These are phyloP conservation scores for Parnassius smintheus DNA, from an alignment of 2,888 invertebrate species.

Conservation along the genomic window DNA sequence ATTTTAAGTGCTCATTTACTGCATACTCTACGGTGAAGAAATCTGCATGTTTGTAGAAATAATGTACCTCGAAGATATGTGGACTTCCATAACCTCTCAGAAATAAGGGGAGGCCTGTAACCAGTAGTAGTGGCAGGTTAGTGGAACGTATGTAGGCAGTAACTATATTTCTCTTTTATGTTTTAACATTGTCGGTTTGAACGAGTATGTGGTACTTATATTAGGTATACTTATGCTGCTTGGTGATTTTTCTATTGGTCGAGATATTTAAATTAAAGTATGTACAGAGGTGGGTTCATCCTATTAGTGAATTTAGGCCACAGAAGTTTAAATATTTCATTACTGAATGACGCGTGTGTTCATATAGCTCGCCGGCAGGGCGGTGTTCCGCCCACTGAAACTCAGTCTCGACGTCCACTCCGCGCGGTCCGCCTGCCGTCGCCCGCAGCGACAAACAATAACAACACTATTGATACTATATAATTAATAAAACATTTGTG, in stretches of 20 bases:
- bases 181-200: no score
- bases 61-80: no score
- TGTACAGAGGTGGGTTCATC: conserved; percentile 8
- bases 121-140: no score
- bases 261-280: conserved; percentile 2
- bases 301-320: conserved; percentile 36
- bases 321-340: conserved; percentile 44
- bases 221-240: neutral
- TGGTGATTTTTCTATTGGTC: neutral
- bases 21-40: no score
- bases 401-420: conserved; percentile 80
- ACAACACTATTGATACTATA: conserved; percentile 42
- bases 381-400: conserved; percentile 72
- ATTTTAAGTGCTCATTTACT: no score
- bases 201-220: no score
- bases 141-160: no score
- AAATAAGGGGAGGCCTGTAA: no score
- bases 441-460: conserved; percentile 50
- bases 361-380: conserved; percentile 53
- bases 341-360: conserved; percentile 59
- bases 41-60: no score
- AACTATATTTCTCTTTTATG: no score
- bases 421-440: conserved; percentile 80
- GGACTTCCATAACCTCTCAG: no score
- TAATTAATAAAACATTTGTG: conserved; percentile 34